Evolutionary conservation across 2,797 vertebrate genomes (phyloP).

Genomic region (Myotis myotis): DNA sequence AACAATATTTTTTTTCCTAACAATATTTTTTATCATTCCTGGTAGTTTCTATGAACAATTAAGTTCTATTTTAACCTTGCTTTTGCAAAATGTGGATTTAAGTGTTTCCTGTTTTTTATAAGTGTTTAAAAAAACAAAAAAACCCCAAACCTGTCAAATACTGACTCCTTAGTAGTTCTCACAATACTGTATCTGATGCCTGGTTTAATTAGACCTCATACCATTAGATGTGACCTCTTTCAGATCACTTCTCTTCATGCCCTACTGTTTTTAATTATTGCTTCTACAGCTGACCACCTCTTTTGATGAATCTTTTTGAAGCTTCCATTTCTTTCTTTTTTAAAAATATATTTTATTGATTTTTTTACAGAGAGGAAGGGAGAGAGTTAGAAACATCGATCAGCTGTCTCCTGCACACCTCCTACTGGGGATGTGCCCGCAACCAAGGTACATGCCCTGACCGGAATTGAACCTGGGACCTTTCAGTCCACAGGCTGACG

Average conservation of each 20-base stretch:
- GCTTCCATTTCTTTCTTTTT: background rate
- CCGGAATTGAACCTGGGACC: no score
- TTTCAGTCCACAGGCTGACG: no score
- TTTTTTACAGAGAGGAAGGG: no score
- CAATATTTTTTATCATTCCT: background rate
- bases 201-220: background rate
- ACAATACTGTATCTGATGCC: accelerated
- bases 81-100: background rate
- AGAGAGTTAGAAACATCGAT: no score
- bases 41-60: background rate
- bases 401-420: no score
- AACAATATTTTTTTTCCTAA: background rate
- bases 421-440: no score
- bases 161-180: background rate
- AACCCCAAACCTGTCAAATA: background rate
- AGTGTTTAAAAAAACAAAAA: no score
- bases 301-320: background rate
- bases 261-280: background rate
- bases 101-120: background rate
- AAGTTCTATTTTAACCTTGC: background rate
- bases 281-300: background rate
- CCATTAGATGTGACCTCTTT: background rate
- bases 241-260: background rate
- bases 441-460: no score
- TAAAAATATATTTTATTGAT: no score